Base-by-base conservation (phyloP, 2,113 vertebrate genomes). In the Speoplatyrhinus poulsoni region DNA sequence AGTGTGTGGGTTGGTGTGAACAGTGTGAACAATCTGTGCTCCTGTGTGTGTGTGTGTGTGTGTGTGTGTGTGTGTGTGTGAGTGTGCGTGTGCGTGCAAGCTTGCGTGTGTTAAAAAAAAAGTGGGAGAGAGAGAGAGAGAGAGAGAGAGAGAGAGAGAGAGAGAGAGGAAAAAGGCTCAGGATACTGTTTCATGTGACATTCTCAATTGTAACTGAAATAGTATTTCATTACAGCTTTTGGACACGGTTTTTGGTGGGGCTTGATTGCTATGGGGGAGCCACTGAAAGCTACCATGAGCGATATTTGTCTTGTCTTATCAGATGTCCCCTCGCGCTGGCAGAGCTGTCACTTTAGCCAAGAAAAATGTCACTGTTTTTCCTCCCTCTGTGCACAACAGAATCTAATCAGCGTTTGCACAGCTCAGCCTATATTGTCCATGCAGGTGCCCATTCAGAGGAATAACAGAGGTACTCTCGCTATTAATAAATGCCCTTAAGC, bases 1-100 rank as follows among this genome's bases (percentile, higher is more conserved):
- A 88, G 86, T 80, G 80, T 75, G 87, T 84, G 85, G 85, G 86
- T 60, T 73, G 85, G 79, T 82, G 84, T 73, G 84, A 89, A 84
- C 56, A 58, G 5, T 41, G 36, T 41, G 36, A 41, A 41, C 79
- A 84, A 79, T 81, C 68, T 78, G 86, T 60, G 56, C 19, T 9
- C 9, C 3, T 33, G 17, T 32, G 17, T 58, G 56, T 58, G 9
- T 32, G 46, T 52, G 15, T 52, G 12, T 60, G 67, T 67, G 75
- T 80, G 81, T 62, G 60, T 75, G 72, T 63, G 60, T 49, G 54
- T 62, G 46, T 53, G 47, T 47, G n/a, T n/a, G n/a, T n/a, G n/a
- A n/a, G 54, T 53, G 60, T 53, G 12, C 58, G 60, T 63, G 15
- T 16, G 46, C n/a, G 19, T 57, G 56, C 66, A 33, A 76, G 75